These are phyloP conservation scores for Ischnura elegans DNA, from an alignment of 2,888 invertebrate genomes.

Conservation along the genomic window DNA sequence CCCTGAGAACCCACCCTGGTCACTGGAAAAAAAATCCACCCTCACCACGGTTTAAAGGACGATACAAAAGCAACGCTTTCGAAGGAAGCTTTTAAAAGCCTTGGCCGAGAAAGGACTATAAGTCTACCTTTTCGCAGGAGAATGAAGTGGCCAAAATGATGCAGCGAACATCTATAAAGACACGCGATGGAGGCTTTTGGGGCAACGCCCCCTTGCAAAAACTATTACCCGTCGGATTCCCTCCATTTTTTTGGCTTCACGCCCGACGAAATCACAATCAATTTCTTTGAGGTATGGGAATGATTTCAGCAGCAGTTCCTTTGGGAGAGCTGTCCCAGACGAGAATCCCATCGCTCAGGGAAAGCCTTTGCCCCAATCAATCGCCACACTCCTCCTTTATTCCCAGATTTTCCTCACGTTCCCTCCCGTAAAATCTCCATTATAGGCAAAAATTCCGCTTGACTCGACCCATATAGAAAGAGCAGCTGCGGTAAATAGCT, in stretches of 20 bases:
- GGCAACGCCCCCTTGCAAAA: background rate
- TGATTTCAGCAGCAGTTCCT: background rate
- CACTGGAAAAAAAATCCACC: background rate
- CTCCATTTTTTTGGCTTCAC: background rate
- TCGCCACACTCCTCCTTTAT: background rate
- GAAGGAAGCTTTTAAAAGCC: background rate
- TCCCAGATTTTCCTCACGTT: background rate
- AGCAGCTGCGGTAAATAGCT: constrained; percentile 20
- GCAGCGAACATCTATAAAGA: background rate
- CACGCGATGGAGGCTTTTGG: background rate
- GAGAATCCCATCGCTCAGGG: background rate
- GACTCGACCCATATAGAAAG: background rate
- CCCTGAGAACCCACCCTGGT: background rate
- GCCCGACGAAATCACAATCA: constrained; percentile 14
- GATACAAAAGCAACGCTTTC: constrained; percentile 8
- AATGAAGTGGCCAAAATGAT: constrained; percentile 31
- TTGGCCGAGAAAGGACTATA: background rate
- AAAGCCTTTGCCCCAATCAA: background rate
- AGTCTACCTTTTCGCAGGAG: background rate
- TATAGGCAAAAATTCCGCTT: background rate
- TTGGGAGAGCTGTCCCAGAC: background rate
- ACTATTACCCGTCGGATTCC: constrained; percentile 20
- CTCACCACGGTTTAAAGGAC: background rate
- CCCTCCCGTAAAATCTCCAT: background rate
- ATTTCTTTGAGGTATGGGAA: background rate